Evolutionary conservation across 2,113 vertebrate genomes (phyloP).

Genomic region (Cephalopholis sonnerati): DNA sequence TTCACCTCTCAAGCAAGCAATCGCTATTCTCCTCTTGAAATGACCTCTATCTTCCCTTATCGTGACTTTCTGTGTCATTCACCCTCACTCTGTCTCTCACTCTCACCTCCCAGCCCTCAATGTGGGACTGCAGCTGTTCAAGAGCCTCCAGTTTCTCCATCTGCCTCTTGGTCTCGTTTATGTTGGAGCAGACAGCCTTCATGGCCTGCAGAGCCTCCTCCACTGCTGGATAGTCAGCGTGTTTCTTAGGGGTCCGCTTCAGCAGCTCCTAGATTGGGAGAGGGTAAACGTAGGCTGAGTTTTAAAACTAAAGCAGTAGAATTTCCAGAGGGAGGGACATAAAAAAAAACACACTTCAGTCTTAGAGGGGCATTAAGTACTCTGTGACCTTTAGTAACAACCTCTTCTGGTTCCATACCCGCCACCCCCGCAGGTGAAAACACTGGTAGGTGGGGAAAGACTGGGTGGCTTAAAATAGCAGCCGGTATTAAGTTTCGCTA

Average conservation of each 20-base stretch:
- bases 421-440: not conserved
- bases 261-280: conserved; percentile 88
- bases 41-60: not conserved
- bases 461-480: not conserved
- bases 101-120: conserved; percentile 99
- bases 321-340: not conserved
- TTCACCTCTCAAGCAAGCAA: not conserved
- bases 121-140: conserved; percentile 97
- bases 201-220: conserved; percentile 96
- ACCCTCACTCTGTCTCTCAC: not conserved
- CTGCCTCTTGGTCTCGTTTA: conserved; percentile 99
- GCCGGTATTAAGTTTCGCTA: not conserved
- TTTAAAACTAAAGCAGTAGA: not conserved
- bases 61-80: not conserved
- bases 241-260: conserved; percentile 96
- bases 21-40: not conserved
- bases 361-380: not conserved
- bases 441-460: not conserved
- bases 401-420: not conserved
- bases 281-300: not conserved
- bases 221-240: conserved; percentile 93
- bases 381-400: conserved; percentile 26
- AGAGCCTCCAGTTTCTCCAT: conserved; percentile 99
- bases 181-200: conserved; percentile 98
- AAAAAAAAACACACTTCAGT: not conserved